A percentile compares a stretch with the other conserved stretches of the same genome.
Conservation (phyloP, 2,888 invertebrate species). For the Dromius quadrimaculatus region DNA sequence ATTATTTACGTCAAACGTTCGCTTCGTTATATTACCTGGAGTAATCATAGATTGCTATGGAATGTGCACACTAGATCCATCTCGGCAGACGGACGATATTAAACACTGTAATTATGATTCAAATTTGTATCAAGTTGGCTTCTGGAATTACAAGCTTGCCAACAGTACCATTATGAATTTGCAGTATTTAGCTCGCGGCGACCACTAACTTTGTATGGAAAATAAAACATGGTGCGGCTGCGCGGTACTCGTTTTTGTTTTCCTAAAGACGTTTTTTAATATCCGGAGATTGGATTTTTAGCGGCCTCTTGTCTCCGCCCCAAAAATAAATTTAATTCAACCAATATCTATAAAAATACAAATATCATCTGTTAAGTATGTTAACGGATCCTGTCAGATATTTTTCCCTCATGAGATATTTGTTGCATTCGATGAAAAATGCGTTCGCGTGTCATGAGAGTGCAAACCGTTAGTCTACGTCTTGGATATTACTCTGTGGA, state of each 20-base stretch:
- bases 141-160: constrained; percentile 52
- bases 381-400: background rate
- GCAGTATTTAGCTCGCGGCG: constrained; percentile 33
- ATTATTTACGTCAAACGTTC: constrained; percentile 48
- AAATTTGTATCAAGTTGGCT: constrained; percentile 53
- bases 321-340: constrained; percentile 21
- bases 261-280: constrained; percentile 43
- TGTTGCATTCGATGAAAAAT: constrained; percentile 37
- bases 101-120: constrained; percentile 53
- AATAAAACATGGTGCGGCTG: constrained; percentile 27
- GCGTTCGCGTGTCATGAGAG: constrained; percentile 38
- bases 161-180: constrained; percentile 43
- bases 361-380: background rate
- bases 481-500: too few species aligned
- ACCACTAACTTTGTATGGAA: constrained; percentile 12
- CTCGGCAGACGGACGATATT: constrained; percentile 48
- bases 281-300: constrained; percentile 42
- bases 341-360: background rate
- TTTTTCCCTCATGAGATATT: constrained; percentile 14
- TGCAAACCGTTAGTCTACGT: constrained; percentile 46
- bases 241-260: constrained; percentile 30
- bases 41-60: constrained; percentile 49
- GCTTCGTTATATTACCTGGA: constrained; percentile 46
- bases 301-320: background rate
- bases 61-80: constrained; percentile 40